Evolutionary conservation across 2,797 vertebrate species (phyloP), one percentile per base, ranked within the genome.

Genomic region (Myripristis murdjan): DNA sequence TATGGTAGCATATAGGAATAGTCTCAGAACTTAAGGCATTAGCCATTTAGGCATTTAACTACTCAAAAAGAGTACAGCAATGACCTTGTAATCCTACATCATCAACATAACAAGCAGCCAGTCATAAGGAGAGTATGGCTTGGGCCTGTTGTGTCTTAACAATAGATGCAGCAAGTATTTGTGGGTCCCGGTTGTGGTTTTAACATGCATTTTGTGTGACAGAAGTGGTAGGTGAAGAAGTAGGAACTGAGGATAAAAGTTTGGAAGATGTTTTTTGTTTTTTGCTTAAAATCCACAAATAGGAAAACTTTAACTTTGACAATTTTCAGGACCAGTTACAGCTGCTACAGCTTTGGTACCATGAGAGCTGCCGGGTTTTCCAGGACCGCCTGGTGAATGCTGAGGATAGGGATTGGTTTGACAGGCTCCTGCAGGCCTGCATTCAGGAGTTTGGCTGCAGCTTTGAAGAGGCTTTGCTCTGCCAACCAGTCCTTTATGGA

Each of bases 341-440:
- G 60, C 92, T 99, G 64, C 91, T 98, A 65, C 94, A 92, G 51
- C 76, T 99, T 49, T 98, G 97, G 97, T 98, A 97, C 90, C 97
- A 97, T 0, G 97, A 98, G 92, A 96, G 90, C 90, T 98, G 97
- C 83, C 92, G 95, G 0, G 92, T 98, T 66, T 98, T 98, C 90
- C 91, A 95, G 9, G 97, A 98, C 85, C 95, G 95, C 18, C 89
- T 98, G 59, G 96, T 98, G 85, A 96, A 84, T 9, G 84, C 88
- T 0, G 95, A 96, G 58, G 97, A 99, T 91, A 89, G 90, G 37
- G 76, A 24, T 55, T 98, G 97, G 96, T 97, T 98, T 37, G 94
- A 95, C 80, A 63, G 65, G 22, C 93, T 98, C 24, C 93, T 98
- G 58, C 94, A 92, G 23, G 71, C 61, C 37, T 78, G 83, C 82